Percentiles rank a stretch among this genome's conserved stretches.
Conservation (phyloP, 1,140 invertebrate genomes). For the Rhagoletis zephyria region DNA sequence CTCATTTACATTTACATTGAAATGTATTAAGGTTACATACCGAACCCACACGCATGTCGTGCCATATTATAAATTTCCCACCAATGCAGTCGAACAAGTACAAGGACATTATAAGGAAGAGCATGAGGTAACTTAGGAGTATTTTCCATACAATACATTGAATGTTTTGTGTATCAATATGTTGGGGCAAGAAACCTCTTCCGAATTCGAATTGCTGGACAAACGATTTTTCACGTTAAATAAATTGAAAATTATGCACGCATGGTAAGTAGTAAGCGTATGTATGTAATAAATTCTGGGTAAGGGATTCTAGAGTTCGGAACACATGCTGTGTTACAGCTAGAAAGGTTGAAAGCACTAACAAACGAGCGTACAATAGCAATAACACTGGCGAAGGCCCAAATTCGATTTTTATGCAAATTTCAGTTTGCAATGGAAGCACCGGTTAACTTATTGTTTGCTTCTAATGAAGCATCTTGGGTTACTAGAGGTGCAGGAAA, state of each 20-base stretch:
- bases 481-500: neutral
- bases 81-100: neutral
- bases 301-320: neutral
- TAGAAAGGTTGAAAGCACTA: neutral
- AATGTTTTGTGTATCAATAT: too few species aligned
- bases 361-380: neutral
- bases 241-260: constrained; percentile 46
- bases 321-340: constrained; percentile 9
- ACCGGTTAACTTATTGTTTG: neutral
- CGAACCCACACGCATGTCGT: neutral
- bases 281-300: too few species aligned
- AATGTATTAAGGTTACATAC: neutral
- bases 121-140: neutral
- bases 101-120: neutral
- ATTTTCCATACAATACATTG: too few species aligned
- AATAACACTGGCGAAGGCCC: neutral
- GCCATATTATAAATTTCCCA: constrained; percentile 35
- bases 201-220: constrained; percentile 21
- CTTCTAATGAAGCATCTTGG: neutral
- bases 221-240: constrained; percentile 49
- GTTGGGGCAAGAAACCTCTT: too few species aligned
- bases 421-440: constrained; percentile 7
- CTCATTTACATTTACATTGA: constrained; percentile 21
- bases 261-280: neutral
- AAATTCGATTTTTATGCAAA: constrained; percentile 56